A percentile compares a stretch with the other conserved stretches of the same genome.
phyloP scores from a whole-genome alignment of 2,113 vertebrate species.

The Isichthys henryi region DNA sequence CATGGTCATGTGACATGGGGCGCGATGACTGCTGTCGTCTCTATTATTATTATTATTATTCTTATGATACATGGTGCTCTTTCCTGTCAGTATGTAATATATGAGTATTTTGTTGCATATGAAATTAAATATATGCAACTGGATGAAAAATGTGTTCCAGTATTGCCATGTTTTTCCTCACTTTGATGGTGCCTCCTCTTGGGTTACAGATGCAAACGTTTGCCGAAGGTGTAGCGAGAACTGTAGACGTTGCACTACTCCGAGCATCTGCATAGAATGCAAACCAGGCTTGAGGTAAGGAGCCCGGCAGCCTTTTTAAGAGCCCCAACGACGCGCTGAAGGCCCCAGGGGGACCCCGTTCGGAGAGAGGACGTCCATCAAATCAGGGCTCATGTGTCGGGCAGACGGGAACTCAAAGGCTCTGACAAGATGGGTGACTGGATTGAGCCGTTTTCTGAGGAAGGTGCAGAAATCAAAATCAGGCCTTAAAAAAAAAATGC shows the following conservation, averaged over 20 bases:
- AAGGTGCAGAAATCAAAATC: not conserved
- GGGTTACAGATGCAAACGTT: constrained; percentile 71
- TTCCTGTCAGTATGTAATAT: not conserved
- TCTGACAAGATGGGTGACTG: not conserved
- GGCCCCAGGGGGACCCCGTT: not conserved
- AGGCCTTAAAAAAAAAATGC: too few relatives aligned
- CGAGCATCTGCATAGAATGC: constrained; percentile 84
- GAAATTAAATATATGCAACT: constrained; percentile 12
- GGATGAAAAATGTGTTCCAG: constrained; percentile 29
- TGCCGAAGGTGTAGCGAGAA: constrained; percentile 87
- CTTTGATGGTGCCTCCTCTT: constrained; percentile 13
- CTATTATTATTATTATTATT: too few relatives aligned
- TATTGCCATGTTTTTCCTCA: not conserved
- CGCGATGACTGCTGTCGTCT: not conserved
- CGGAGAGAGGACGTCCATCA: not conserved
- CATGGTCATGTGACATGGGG: not conserved
- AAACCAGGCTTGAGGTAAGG: constrained; percentile 83
- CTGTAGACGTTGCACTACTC: constrained; percentile 79
- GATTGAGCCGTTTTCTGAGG: not conserved
- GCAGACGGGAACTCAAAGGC: not conserved
- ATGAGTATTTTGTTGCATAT: not conserved
- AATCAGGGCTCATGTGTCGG: not conserved
- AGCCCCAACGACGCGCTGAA: not conserved
- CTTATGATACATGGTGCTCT: not conserved
- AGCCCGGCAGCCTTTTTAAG: not conserved